Conservation (phyloP, 2,888 invertebrate species). For the Plebejus anna region DNA sequence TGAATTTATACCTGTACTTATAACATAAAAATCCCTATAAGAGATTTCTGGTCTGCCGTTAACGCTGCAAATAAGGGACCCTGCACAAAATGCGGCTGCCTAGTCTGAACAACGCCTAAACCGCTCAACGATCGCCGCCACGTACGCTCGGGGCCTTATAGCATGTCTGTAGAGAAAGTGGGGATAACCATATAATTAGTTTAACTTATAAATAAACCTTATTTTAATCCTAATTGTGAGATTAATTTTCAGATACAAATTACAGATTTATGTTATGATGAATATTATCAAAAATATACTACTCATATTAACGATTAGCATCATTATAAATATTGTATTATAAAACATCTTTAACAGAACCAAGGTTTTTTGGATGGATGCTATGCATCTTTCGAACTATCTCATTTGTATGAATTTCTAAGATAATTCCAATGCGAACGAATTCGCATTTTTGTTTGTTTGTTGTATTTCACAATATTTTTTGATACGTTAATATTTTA, state of each 20-base stretch:
- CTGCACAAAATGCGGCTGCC: conserved; percentile 17
- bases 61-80: conserved; percentile 15
- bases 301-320: conserved; percentile 3
- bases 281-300: background rate
- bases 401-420: background rate
- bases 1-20: conserved; percentile 17
- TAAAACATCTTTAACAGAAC: background rate
- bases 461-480: background rate
- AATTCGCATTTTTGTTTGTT: background rate
- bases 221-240: background rate
- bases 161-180: conserved; percentile 60
- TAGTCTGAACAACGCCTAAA: conserved; percentile 32
- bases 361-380: background rate
- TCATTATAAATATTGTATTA: background rate
- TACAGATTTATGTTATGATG: background rate
- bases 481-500: conserved; percentile 10
- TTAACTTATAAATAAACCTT: conserved; percentile 40
- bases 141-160: conserved; percentile 40
- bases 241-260: background rate
- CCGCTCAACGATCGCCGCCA: conserved; percentile 48
- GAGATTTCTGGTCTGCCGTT: background rate
- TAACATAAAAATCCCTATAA: conserved; percentile 20
- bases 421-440: background rate
- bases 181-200: conserved; percentile 46
- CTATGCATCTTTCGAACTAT: background rate